Evolutionary conservation across 2,797 vertebrate species (phyloP), one percentile per base, ranked within the genome.

Genomic region (Pangasius macronema): DNA sequence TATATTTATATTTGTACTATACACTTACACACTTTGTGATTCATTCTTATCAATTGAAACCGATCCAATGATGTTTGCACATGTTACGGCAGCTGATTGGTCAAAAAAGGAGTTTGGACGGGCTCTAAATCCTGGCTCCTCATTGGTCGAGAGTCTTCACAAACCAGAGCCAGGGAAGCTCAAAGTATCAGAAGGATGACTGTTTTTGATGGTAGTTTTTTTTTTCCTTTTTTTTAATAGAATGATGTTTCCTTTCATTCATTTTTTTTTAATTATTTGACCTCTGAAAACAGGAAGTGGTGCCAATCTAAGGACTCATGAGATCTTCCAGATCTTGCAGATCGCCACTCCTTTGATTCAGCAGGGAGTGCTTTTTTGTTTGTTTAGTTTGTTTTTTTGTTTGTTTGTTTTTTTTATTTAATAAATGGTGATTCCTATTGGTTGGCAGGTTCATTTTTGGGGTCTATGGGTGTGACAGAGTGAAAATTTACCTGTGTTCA

Each of bases 51-150:
- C 87, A 68, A 94, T 89, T 95, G 95, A 93, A 94, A 95, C 95
- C 92, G 87, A 93, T 91, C 84, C 92, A 95, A 94, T 96, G 88
- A 93, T 93, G 96, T 98, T 97, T 99, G 98, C 98, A 99, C 98
- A 99, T 97, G 95, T 88, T 96, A 96, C 95, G 98, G 98, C 98
- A 99, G 98, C 98, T 99, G 97, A 97, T 96, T 96, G 95, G 96
- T 92, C 91, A 89, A 81, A 89, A 36, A 39, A 24, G 39, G 39
- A n/a, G 42, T 49, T 49, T 49, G 24, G 49, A 51, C 2, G 46
- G 70, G 79, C 27, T 85, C 82, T 76, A 75, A 76, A 84, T 87
- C 75, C 77, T 84, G 85, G 55, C 72, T 75, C 70, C 73, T 89
- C 30, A 87, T 87, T 89, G 81, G 84, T 89, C n/a, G 70, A 88